Percentiles rank a stretch among this genome's conserved stretches.
These are phyloP conservation scores for Etheostoma spectabile DNA, from an alignment of 2,113 vertebrate species.

Conservation along the genomic window DNA sequence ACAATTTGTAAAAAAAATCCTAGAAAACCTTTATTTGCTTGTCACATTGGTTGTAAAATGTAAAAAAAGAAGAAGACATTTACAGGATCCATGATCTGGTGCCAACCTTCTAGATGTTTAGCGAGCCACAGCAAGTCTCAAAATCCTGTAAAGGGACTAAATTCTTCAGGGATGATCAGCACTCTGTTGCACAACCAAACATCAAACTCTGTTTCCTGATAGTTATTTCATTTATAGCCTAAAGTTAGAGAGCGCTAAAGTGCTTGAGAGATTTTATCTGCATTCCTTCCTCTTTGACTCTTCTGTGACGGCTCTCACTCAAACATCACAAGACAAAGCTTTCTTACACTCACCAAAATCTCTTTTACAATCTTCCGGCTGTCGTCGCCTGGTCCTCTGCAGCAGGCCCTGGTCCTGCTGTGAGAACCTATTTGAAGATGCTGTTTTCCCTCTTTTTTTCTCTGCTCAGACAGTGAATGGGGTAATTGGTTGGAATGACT, in stretches of 20 bases:
- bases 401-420: constrained; percentile 19
- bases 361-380: constrained; percentile 12
- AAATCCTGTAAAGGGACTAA: not conserved
- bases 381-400: constrained; percentile 17
- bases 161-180: constrained; percentile 18
- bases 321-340: constrained; percentile 43
- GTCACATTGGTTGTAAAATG: not conserved
- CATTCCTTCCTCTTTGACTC: constrained; percentile 32
- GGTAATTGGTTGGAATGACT: constrained; percentile 71
- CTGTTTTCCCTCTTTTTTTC: constrained; percentile 23
- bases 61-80: not conserved
- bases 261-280: constrained; percentile 32
- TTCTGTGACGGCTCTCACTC: constrained; percentile 14
- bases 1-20: not conserved
- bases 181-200: not conserved
- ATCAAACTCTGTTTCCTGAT: not conserved
- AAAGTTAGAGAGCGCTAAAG: not conserved
- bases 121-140: constrained; percentile 15
- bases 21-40: not conserved
- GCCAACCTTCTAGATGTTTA: not conserved
- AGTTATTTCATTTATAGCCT: constrained; percentile 3
- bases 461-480: constrained; percentile 43
- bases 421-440: constrained; percentile 35
- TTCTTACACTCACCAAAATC: constrained; percentile 12
- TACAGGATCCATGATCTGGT: constrained; percentile 4